phyloP scores from a whole-genome alignment of 2,888 invertebrate genomes.

The Phania funesta region DNA sequence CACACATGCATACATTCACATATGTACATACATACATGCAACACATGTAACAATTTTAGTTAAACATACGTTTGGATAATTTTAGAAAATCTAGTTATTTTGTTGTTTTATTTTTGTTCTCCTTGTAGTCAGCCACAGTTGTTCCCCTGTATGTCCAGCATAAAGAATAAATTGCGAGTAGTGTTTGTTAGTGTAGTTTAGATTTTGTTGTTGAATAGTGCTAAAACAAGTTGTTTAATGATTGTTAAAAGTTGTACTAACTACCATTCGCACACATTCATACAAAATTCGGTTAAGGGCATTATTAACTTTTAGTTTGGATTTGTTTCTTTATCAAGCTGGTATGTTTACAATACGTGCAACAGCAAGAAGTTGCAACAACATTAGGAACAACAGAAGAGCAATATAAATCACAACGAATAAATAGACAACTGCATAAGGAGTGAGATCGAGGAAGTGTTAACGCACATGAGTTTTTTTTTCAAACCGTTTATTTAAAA shows the following conservation, averaged over 20 bases:
- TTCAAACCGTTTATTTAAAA: no score
- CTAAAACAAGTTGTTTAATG: conserved; percentile 57
- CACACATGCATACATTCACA: neutral
- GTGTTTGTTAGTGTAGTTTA: conserved; percentile 6
- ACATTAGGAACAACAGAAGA: neutral
- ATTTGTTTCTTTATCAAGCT: neutral
- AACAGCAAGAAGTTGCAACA: neutral
- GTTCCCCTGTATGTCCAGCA: no score
- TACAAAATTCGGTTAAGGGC: conserved; percentile 62
- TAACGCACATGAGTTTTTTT: no score
- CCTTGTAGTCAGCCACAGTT: neutral
- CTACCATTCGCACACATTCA: neutral
- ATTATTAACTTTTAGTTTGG: conserved; percentile 14
- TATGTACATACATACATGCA: conserved; percentile 3
- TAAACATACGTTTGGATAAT: conserved; percentile 41
- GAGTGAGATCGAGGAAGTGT: no score
- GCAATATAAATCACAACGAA: neutral
- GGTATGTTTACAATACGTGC: neutral
- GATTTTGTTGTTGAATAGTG: conserved; percentile 39
- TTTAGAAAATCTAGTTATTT: conserved; percentile 54
- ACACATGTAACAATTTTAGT: conserved; percentile 52
- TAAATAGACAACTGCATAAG: no score
- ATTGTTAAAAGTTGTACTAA: conserved; percentile 49
- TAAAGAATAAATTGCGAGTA: neutral
- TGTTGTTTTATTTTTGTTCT: neutral